Evolutionary conservation across 2,113 vertebrate species (phyloP), one percentile per base, ranked within the genome.

Genomic region (Gopherus evgoodei): DNA sequence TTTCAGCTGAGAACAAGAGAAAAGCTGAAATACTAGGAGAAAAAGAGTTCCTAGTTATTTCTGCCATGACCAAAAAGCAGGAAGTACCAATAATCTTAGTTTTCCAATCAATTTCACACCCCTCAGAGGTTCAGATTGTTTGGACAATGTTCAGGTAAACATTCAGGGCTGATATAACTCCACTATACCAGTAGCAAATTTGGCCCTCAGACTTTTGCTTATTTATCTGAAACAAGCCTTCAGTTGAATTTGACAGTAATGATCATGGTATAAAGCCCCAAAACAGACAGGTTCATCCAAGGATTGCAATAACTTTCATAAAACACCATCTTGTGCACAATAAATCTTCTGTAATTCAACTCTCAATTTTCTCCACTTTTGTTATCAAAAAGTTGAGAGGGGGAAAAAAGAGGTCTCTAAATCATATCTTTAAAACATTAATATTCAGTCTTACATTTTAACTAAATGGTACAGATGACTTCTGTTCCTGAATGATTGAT

Each of bases 401-500:
- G 24, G 24, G 38, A 76, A 38, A 6, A 44, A 17, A 65, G 13
- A 78, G 6, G 4, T 27, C 22, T 82, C 50, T 83, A 65, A 10
- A 86, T 81, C 3, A 14, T 8, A 81, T 5, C 6, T 83, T 82
- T 84, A 90, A 89, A 91, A 50, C 21, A 76, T 94, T 72, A 90
- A 89, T 95, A 94, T 83, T 92, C 83, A 89, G 62, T 44, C 82
- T 91, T 82, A 85, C 35, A 76, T 83, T 97, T 96, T 95, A 87
- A 90, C 62, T 97, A 95, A 96, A 79, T 92, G 90, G 56, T 92
- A 96, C 97, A 96, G 96, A 86, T 97, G 95, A 95, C 94, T 97
- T 59, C 88, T 84, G 78, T 95, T 97, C 89, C 96, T 96, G 42
- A 97, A 88, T n/a, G 72, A 97, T 57, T 97, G 95, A 97, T 96